These are phyloP conservation scores for Heliconius ethilla DNA, from an alignment of 2,888 invertebrate species.

Conservation along the genomic window DNA sequence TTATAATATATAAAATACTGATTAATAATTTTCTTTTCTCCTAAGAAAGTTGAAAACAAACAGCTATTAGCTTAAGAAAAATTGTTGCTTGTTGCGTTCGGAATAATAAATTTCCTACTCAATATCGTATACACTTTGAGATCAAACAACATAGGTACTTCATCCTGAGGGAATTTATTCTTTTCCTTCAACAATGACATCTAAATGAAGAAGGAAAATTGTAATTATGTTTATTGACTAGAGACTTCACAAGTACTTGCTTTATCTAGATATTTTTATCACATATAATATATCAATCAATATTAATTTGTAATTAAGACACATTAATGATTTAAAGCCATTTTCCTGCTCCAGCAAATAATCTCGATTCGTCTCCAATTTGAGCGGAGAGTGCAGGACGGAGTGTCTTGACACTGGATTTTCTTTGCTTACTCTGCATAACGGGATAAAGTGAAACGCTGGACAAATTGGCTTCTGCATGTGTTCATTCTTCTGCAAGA, in stretches of 20 bases:
- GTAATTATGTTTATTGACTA: background rate
- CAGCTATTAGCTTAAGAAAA: background rate
- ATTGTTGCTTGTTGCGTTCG: background rate
- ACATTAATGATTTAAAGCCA: background rate
- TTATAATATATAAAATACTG: no score
- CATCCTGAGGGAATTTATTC: conserved; percentile 9
- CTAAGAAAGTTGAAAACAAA: no score
- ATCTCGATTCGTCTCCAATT: background rate
- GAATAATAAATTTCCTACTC: conserved; percentile 7
- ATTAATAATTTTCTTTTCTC: no score
- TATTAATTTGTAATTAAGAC: background rate
- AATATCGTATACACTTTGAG: background rate
- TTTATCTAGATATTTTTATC: background rate
- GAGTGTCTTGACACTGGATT: no score
- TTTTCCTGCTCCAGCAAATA: no score
- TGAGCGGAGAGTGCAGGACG: no score
- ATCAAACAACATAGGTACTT: background rate
- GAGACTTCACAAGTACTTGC: background rate
- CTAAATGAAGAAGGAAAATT: background rate
- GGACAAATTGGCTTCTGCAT: no score
- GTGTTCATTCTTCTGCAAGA: no score
- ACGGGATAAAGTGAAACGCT: no score
- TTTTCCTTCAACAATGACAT: conserved; percentile 12
- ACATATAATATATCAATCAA: background rate
- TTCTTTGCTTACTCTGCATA: no score